phyloP scores from a whole-genome alignment of 2,888 invertebrate species.

The Ornithoptera priamus region DNA sequence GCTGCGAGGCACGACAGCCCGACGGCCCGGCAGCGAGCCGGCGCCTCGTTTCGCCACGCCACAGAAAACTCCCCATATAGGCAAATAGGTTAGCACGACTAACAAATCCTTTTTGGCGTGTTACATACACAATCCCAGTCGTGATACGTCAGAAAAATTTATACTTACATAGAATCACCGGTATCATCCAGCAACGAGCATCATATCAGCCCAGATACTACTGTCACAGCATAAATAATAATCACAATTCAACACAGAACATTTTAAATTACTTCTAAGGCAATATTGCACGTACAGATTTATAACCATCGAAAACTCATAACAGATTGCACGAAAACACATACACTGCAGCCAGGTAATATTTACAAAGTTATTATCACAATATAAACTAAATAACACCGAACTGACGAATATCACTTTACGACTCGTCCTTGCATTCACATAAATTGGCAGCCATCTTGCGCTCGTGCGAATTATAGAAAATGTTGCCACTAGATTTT shows the following conservation, averaged over 20 bases:
- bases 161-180: slow-evolving; percentile 67
- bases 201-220: slow-evolving; percentile 70
- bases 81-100: slow-evolving; percentile 67
- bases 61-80: slow-evolving; percentile 54
- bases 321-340: slow-evolving; percentile 72
- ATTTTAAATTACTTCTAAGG: slow-evolving; percentile 70
- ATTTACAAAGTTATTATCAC: slow-evolving; percentile 68
- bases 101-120: slow-evolving; percentile 49
- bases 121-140: slow-evolving; percentile 38
- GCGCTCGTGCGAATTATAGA: slow-evolving; percentile 64
- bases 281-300: slow-evolving; percentile 70
- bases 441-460: slow-evolving; percentile 79
- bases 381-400: slow-evolving; percentile 63
- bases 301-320: slow-evolving; percentile 68
- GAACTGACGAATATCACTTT: slow-evolving; percentile 69
- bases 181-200: slow-evolving; percentile 76
- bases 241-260: slow-evolving; percentile 78
- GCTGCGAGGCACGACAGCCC: slow-evolving; percentile 38
- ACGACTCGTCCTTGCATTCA: slow-evolving; percentile 76
- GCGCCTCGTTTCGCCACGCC: slow-evolving; percentile 46
- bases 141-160: slow-evolving; percentile 39
- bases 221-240: slow-evolving; percentile 76
- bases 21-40: slow-evolving; percentile 36
- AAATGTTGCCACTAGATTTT: slow-evolving; percentile 51
- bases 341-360: slow-evolving; percentile 60